Conservation (phyloP, 2,113 vertebrate species). For the Lepus americanus region DNA sequence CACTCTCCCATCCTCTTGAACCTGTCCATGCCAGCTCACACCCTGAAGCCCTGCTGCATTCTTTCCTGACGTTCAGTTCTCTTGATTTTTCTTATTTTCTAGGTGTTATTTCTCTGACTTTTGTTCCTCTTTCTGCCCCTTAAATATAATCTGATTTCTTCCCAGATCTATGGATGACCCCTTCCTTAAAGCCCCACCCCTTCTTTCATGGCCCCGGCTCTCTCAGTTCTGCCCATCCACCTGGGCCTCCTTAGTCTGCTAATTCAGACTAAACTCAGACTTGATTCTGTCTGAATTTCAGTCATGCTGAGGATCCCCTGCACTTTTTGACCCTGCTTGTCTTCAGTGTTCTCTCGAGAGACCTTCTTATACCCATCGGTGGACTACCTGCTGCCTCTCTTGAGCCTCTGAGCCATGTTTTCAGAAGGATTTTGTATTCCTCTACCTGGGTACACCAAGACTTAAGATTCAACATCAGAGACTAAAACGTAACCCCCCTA, state of each 20-base stretch:
- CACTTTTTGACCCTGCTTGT: conserved; percentile 37
- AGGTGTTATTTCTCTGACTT: not conserved
- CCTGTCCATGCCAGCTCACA: not conserved
- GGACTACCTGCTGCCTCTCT: not conserved
- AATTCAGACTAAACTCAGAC: not conserved
- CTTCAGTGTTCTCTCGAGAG: not conserved
- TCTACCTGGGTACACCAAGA: not conserved
- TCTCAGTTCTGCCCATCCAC: not conserved
- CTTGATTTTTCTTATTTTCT: conserved; percentile 60
- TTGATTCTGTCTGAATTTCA: conserved; percentile 1
- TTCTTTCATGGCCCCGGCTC: not conserved
- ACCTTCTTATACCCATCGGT: not conserved
- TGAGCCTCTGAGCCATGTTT: conserved; percentile 42
- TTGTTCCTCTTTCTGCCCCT: not conserved
- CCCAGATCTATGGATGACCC: not conserved
- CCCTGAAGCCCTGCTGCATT: not conserved
- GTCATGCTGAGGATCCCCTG: not conserved
- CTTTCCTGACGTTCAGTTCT: not conserved
- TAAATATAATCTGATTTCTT: conserved; percentile 11
- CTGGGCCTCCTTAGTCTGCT: not conserved
- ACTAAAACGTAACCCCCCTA: not conserved
- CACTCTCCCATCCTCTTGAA: not conserved
- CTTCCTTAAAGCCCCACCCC: conserved; percentile 18
- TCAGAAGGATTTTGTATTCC: not conserved
- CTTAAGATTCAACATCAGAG: conserved; percentile 27